These are phyloP conservation scores for Eretmochelys imbricata DNA, from an alignment of 2,113 vertebrate species.

Conservation along the genomic window DNA sequence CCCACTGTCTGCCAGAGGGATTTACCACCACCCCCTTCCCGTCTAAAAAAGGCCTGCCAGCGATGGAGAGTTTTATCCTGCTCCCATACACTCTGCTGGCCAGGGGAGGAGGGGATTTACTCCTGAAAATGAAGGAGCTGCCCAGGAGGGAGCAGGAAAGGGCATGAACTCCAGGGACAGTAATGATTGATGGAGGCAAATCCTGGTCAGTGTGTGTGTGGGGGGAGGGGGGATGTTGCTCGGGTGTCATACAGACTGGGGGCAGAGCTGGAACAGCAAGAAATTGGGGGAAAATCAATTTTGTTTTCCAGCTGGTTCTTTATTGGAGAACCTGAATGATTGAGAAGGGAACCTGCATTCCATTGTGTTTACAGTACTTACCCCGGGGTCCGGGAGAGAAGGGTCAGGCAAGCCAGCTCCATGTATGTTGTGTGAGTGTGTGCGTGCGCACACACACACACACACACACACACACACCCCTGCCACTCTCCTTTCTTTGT, in stretches of 20 bases:
- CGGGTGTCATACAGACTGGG: neutral
- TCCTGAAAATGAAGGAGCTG: neutral
- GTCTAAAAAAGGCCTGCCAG: neutral
- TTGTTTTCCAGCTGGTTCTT: neutral
- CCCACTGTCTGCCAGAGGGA: neutral
- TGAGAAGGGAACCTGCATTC: neutral
- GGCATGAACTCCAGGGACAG: neutral
- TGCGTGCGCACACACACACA: too few relatives aligned
- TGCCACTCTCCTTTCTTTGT: neutral
- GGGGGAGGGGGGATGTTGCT: neutral
- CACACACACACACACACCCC: neutral
- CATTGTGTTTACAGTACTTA: neutral
- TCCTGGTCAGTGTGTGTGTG: neutral
- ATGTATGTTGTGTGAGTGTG: too few relatives aligned
- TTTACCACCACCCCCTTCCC: neutral
- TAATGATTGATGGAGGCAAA: neutral
- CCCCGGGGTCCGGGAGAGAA: neutral
- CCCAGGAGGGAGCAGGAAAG: neutral
- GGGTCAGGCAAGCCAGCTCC: neutral
- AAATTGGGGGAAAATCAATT: accelerated
- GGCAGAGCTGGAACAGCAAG: neutral
- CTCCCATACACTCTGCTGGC: neutral
- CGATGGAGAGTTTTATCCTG: neutral
- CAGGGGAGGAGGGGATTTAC: neutral
- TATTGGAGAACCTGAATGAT: neutral